Conservation (phyloP, 2,888 invertebrate species). For the Monoplex corrugatus region DNA sequence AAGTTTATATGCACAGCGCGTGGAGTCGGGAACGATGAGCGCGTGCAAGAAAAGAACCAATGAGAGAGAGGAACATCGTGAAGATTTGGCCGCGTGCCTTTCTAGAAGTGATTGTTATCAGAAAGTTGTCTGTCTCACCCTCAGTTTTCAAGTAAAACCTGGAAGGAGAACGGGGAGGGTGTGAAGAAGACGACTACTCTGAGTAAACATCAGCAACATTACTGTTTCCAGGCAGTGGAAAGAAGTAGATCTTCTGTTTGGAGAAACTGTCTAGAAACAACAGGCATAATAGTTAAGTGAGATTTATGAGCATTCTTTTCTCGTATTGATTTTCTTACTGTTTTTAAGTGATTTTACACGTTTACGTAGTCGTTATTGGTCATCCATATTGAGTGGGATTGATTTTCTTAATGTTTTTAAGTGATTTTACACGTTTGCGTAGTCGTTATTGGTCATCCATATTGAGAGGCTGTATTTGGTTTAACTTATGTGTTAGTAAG, state of each 20-base stretch:
- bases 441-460: background rate
- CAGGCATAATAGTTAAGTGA: too few species aligned
- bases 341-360: background rate
- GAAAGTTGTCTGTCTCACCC: background rate
- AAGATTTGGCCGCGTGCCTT: background rate
- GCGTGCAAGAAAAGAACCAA: background rate
- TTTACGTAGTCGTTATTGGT: background rate
- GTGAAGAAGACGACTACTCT: background rate
- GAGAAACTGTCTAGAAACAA: too few species aligned
- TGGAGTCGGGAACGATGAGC: background rate
- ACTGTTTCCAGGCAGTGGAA: background rate
- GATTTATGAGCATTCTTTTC: background rate
- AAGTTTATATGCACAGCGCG: background rate
- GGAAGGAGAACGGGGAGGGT: background rate
- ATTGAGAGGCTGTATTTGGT: too few species aligned
- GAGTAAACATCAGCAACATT: background rate
- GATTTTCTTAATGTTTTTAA: too few species aligned
- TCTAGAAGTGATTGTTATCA: background rate
- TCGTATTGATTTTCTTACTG: background rate
- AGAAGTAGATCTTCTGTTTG: too few species aligned
- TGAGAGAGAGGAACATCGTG: slow-evolving; percentile 23
- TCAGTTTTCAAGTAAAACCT: background rate
- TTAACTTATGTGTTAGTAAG: too few species aligned
- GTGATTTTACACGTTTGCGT: background rate
- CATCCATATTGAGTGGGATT: too few species aligned